These are phyloP conservation scores for Perithous albicinctus DNA, from an alignment of 2,888 invertebrate species.

Conservation along the genomic window DNA sequence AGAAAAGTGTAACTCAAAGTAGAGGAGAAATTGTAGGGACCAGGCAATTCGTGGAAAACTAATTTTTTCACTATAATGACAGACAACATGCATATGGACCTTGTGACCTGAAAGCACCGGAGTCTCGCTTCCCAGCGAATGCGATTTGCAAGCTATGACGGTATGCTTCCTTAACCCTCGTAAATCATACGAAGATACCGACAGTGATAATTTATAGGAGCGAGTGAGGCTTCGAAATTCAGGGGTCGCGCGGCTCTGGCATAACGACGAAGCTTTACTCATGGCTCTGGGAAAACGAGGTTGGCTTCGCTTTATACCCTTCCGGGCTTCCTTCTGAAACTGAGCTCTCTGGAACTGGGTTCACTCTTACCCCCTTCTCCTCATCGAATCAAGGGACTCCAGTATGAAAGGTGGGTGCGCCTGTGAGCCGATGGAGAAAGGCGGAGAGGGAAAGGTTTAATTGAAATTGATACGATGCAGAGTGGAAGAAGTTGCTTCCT, in stretches of 20 bases:
- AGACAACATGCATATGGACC: not conserved
- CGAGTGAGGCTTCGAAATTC: conserved; percentile 39
- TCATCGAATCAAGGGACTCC: not conserved
- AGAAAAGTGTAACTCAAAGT: no score
- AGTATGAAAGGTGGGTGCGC: not conserved
- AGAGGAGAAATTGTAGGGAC: not conserved
- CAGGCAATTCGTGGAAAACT: not conserved
- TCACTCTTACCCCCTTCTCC: not conserved
- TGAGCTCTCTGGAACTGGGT: no score
- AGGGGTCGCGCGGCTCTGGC: not conserved
- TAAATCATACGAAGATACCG: conserved; percentile 63
- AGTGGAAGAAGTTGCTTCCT: conserved; percentile 3
- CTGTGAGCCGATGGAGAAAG: conserved; percentile 13
- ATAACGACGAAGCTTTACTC: not conserved
- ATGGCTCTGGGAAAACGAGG: not conserved
- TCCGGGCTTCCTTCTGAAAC: not conserved
- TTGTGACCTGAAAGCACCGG: conserved; percentile 11
- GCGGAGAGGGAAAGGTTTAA: conserved; percentile 40
- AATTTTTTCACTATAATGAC: conserved; percentile 10
- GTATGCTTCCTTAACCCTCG: conserved; percentile 46
- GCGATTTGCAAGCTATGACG: not conserved
- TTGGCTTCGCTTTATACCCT: not conserved
- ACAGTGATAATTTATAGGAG: conserved; percentile 47
- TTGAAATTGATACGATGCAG: conserved; percentile 55
- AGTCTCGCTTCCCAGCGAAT: not conserved